Conservation (phyloP, 2,888 invertebrate species). For the Lepidochitona cinerea region DNA sequence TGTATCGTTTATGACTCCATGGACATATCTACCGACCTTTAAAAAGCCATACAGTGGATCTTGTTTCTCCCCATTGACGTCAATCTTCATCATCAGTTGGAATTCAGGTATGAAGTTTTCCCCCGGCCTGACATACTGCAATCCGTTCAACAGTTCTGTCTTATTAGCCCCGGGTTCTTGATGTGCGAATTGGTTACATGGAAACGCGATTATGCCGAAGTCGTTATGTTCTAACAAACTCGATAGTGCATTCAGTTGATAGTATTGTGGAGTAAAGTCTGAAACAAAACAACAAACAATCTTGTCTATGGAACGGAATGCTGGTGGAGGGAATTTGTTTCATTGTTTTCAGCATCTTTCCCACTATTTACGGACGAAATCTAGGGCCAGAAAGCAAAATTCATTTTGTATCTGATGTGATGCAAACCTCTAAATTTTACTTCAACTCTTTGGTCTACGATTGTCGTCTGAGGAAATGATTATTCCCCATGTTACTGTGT, state of each 20-base stretch:
- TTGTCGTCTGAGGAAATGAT: no score
- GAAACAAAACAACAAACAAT: not conserved
- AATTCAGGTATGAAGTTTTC: conserved; percentile 72
- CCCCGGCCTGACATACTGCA: conserved; percentile 73
- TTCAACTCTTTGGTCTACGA: not conserved
- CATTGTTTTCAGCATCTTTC: no score
- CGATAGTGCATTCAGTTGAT: conserved; percentile 73
- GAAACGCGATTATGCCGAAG: conserved; percentile 71
- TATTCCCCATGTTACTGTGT: no score
- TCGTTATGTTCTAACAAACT: conserved; percentile 52
- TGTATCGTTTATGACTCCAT: no score
- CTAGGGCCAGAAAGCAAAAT: no score
- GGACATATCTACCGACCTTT: conserved; percentile 71
- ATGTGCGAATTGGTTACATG: conserved; percentile 73
- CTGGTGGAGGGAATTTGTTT: no score
- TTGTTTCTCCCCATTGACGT: conserved; percentile 72
- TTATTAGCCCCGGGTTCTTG: conserved; percentile 72
- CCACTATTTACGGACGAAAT: no score
- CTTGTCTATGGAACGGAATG: no score
- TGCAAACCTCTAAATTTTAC: not conserved
- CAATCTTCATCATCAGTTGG: conserved; percentile 70
- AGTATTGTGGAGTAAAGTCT: conserved; percentile 69
- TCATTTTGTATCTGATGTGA: no score
- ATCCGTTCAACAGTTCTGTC: conserved; percentile 72
- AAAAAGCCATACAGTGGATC: conserved; percentile 71